Percentiles rank a stretch among this genome's conserved stretches.
Evolutionary conservation across 2,797 vertebrate genomes (phyloP).

Genomic region (Octomys mimax): DNA sequence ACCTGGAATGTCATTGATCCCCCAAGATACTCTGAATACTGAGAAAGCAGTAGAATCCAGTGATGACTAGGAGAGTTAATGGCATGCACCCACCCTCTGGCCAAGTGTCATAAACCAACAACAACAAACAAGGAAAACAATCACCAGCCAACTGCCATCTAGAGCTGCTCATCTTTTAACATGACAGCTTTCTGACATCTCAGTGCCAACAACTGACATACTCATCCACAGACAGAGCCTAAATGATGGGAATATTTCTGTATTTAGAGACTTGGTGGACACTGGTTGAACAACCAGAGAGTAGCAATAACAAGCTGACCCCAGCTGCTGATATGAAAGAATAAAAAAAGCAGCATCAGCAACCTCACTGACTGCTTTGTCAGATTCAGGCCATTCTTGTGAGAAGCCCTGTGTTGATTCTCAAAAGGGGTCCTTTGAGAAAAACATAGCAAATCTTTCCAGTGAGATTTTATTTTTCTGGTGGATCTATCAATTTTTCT

Average conservation of each 20-base stretch:
- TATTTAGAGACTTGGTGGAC: not conserved
- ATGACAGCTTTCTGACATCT: not conserved
- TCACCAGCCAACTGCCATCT: not conserved
- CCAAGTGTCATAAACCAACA: not conserved
- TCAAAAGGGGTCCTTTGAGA: not conserved
- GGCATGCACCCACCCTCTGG: too few relatives aligned
- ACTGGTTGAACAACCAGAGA: not conserved
- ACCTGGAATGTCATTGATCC: not conserved
- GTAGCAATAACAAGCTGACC: not conserved
- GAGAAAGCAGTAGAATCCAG: not conserved
- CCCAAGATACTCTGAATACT: not conserved
- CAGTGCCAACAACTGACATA: not conserved
- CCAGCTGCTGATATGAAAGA: not conserved
- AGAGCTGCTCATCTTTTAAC: not conserved
- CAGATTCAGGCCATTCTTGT: not conserved
- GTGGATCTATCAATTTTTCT: not conserved
- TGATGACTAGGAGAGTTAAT: not conserved
- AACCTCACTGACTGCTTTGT: not conserved
- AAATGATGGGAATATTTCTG: constrained; percentile 21
- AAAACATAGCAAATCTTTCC: constrained; percentile 35
- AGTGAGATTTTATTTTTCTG: not conserved
- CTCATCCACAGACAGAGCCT: not conserved
- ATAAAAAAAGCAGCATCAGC: constrained; percentile 16
- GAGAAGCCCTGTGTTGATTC: not conserved
- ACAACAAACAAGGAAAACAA: not conserved